A percentile compares a stretch with the other conserved stretches of the same genome.
Conservation (phyloP, 2,797 vertebrate species). For the Falco columbarius region DNA sequence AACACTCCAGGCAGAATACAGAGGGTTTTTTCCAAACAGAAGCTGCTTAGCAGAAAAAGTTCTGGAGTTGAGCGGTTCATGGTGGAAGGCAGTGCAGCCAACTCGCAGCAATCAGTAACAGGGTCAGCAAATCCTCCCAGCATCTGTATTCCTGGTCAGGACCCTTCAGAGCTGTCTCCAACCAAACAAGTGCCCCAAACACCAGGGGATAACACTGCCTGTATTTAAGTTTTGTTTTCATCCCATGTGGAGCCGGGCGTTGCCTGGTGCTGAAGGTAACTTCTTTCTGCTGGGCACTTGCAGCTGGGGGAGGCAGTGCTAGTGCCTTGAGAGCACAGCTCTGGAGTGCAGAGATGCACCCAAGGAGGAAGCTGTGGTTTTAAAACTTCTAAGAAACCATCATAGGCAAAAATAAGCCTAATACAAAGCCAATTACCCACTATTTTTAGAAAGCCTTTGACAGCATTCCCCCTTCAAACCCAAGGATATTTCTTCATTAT, state of each 20-base stretch:
- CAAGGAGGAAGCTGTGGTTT: background rate
- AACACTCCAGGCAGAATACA: background rate
- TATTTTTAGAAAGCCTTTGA: conserved; percentile 57
- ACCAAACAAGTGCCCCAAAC: background rate
- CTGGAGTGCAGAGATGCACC: background rate
- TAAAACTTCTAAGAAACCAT: background rate
- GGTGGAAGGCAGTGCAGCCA: background rate
- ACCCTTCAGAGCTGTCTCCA: background rate
- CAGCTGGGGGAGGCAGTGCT: background rate
- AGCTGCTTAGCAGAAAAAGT: background rate
- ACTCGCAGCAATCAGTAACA: fast-evolving
- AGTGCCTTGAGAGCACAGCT: background rate
- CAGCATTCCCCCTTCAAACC: background rate
- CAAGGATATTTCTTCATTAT: conserved; percentile 32
- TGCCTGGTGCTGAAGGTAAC: background rate
- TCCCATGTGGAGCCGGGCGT: fast-evolving
- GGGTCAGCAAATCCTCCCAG: background rate
- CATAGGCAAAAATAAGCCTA: background rate
- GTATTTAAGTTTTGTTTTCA: background rate
- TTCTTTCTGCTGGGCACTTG: background rate
- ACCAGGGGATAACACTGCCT: fast-evolving
- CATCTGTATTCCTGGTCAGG: background rate
- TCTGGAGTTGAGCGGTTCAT: background rate
- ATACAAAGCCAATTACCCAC: conserved; percentile 6
- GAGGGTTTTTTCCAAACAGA: background rate